Percentiles rank a stretch among this genome's conserved stretches.
Conservation (phyloP, 2,888 invertebrate species). For the Ramazzottius varieornatus region DNA sequence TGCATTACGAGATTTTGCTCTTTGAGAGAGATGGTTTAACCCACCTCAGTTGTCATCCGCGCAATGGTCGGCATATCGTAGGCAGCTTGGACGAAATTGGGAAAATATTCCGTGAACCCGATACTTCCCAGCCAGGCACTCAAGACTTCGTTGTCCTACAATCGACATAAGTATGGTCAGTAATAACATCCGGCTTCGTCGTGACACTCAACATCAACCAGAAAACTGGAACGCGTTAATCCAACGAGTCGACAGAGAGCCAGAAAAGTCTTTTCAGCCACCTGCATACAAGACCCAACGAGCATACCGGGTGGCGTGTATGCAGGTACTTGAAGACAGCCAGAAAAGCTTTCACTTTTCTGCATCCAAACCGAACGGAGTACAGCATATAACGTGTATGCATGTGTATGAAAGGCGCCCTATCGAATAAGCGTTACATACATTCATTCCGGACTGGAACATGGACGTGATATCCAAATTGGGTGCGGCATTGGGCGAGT, state of each 20-base stretch:
- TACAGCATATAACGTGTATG: too few relatives aligned
- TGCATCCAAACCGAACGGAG: too few relatives aligned
- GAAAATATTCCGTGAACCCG: conserved; percentile 76
- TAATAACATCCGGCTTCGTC: too few relatives aligned
- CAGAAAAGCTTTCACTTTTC: too few relatives aligned
- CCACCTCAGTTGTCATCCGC: conserved; percentile 86
- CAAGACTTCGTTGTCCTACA: conserved; percentile 65
- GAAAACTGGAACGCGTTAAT: neutral
- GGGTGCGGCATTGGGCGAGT: neutral
- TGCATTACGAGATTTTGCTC: too few relatives aligned
- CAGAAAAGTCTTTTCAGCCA: too few relatives aligned
- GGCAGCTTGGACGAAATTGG: conserved; percentile 70
- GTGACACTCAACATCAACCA: neutral
- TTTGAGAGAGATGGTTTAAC: neutral
- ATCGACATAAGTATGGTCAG: neutral
- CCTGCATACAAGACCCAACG: too few relatives aligned
- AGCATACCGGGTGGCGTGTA: too few relatives aligned
- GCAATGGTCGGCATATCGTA: conserved; percentile 93
- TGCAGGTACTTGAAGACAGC: too few relatives aligned
- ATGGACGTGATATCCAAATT: neutral
- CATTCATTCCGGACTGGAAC: neutral
- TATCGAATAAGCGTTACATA: neutral
- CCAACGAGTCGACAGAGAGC: neutral
- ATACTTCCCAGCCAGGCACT: conserved; percentile 74
- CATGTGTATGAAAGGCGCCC: too few relatives aligned